Evolutionary conservation across 2,113 vertebrate genomes (phyloP), one percentile per base, ranked within the genome.

Genomic region (Corythoichthys intestinalis): DNA sequence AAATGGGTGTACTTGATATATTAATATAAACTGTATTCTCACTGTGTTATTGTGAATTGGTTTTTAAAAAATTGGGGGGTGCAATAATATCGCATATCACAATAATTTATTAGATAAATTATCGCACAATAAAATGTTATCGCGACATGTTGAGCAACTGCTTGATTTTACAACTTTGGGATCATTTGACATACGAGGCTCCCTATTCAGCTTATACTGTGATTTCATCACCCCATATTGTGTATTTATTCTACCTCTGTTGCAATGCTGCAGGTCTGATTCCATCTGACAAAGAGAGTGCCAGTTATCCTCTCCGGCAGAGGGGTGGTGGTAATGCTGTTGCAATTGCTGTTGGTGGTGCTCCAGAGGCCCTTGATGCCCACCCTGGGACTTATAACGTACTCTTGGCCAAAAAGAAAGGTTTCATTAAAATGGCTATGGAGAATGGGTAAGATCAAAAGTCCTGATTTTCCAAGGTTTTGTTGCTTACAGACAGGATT

Each of bases 361-460:
- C 96, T 0, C 93, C 93, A 11, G 97, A 99, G 76, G 93, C 94
- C 0, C 87, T 98, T 3, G 93, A 98, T 0, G 94, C 96, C 3
- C 92, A 86, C 0, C 97, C 97, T 0, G 96, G 96, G 5, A 83
- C 86, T 47, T 94, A 65, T 76, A 93, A 63, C 0, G 79, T 98
- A 53, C n/a, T 96, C 46, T 74, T 98, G 72, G 86, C 82, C 80
- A 90, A 94, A 3, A 94, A 94, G 73, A 98, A 98, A 84, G 97
- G 97, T 70, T 99, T 99, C 48, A 41, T 98, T 73, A 96, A 93
- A 66, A 79, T 98, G 39, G 96, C 97, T 50, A 91, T 98, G 52
- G 84, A 90, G 58, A 65, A 94, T 0, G 96, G 97, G 97, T 98
- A 90, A 90, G 78, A 69, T 46, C 46, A 70, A 34, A 13, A 11